Conservation (phyloP, 2,888 invertebrate genomes). For the Eristalinus aeneus region DNA sequence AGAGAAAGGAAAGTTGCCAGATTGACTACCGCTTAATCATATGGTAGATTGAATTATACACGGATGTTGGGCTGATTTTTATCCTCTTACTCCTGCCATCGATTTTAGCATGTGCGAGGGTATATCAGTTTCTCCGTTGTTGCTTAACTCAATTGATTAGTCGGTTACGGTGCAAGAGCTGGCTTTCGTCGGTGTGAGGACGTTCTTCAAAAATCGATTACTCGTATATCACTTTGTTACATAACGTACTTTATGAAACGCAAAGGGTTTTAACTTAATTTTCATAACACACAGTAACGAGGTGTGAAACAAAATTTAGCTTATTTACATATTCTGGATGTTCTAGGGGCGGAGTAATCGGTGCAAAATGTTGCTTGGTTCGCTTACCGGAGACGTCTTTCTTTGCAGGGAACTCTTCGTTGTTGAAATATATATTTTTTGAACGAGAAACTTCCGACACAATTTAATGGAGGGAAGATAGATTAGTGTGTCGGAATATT, state of each 20-base stretch:
- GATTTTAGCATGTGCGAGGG: not conserved
- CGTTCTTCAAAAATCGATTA: constrained; percentile 47
- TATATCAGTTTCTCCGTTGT: constrained; percentile 13
- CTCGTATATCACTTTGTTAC: constrained; percentile 21
- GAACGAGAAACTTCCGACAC: not conserved
- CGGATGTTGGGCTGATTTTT: constrained; percentile 34
- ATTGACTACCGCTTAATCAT: constrained; percentile 55
- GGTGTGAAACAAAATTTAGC: constrained; percentile 23
- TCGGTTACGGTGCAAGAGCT: constrained; percentile 23
- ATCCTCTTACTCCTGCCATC: not conserved
- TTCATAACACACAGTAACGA: not conserved
- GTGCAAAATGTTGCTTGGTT: not conserved
- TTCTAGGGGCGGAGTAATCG: not conserved
- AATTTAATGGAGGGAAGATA: too few relatives aligned
- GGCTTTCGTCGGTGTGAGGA: constrained; percentile 27
- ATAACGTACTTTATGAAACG: not conserved
- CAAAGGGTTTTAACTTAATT: constrained; percentile 13
- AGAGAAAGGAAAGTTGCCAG: constrained; percentile 39
- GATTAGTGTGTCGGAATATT: too few relatives aligned
- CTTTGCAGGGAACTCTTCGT: not conserved
- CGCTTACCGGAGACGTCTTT: not conserved
- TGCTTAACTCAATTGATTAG: constrained; percentile 45
- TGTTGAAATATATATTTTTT: not conserved
- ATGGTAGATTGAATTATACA: constrained; percentile 57
- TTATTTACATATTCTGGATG: not conserved